These are phyloP conservation scores for Caenorhabditis sp. DNA, from an alignment of 2,888 invertebrate species.

Conservation along the genomic window DNA sequence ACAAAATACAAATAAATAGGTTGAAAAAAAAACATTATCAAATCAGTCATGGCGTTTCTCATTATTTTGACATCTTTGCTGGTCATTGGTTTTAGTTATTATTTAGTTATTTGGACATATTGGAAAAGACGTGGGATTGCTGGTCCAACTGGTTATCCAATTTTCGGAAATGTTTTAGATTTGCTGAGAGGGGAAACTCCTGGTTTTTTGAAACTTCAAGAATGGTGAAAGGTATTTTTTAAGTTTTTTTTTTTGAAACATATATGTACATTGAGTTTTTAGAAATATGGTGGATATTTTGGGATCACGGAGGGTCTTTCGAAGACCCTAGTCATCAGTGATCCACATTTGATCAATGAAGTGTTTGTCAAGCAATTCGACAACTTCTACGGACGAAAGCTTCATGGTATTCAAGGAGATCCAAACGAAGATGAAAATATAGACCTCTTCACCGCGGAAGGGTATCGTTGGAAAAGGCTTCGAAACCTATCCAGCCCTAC, in stretches of 20 bases:
- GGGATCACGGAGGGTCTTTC: conserved; percentile 53
- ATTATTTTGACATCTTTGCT: neutral
- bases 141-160: neutral
- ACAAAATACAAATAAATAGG: too few relatives aligned
- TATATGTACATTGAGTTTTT: neutral
- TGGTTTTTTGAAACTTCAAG: neutral
- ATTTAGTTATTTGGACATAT: neutral
- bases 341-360: conserved; percentile 72
- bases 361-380: conserved; percentile 73
- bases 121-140: neutral
- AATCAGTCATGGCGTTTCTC: neutral
- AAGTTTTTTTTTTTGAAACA: neutral
- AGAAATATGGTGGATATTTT: conserved; percentile 44
- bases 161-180: too few relatives aligned
- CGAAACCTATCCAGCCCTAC: conserved; percentile 73
- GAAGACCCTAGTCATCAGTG: conserved; percentile 71
- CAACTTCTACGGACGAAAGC: conserved; percentile 72
- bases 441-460: conserved; percentile 54
- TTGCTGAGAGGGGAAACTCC: too few relatives aligned
- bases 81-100: neutral
- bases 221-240: neutral
- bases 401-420: neutral
- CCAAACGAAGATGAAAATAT: neutral
- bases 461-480: conserved; percentile 74
- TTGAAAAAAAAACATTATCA: too few relatives aligned